Evolutionary conservation across 2,113 vertebrate genomes (phyloP).

Genomic region (Passer montanus): DNA sequence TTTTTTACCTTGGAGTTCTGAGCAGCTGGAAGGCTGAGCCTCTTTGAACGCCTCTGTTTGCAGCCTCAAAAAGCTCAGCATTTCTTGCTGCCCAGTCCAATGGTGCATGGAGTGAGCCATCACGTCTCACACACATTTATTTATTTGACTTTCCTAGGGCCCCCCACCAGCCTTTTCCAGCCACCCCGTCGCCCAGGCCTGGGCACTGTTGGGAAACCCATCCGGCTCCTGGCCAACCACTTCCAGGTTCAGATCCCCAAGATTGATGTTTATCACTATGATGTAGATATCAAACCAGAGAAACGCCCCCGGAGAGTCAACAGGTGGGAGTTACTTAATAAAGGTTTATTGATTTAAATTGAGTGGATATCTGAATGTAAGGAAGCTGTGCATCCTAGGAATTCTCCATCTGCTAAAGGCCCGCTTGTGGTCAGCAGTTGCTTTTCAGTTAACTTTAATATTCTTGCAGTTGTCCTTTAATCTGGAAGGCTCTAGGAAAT

Average conservation of each 20-base stretch:
- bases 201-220: constrained; percentile 98
- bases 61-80: not conserved
- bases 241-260: constrained; percentile 99
- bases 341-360: not conserved
- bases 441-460: not conserved
- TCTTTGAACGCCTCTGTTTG: not conserved
- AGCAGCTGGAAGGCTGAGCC: not conserved
- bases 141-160: constrained; percentile 75
- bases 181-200: constrained; percentile 95
- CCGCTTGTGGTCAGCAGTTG: not conserved
- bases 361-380: not conserved
- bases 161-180: constrained; percentile 94
- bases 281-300: constrained; percentile 99
- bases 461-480: not conserved
- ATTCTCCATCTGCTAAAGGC: not conserved
- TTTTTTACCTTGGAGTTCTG: not conserved
- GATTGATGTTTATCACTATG: constrained; percentile 99
- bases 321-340: constrained; percentile 78
- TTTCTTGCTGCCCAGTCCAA: not conserved
- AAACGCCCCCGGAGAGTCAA: constrained; percentile 97
- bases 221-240: constrained; percentile 96
- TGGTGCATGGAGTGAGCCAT: not conserved
- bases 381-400: not conserved
- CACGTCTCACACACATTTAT: not conserved
- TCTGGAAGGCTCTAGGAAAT: not conserved